phyloP scores from a whole-genome alignment of 2,888 invertebrate species.

The Lasioglossum morio region DNA sequence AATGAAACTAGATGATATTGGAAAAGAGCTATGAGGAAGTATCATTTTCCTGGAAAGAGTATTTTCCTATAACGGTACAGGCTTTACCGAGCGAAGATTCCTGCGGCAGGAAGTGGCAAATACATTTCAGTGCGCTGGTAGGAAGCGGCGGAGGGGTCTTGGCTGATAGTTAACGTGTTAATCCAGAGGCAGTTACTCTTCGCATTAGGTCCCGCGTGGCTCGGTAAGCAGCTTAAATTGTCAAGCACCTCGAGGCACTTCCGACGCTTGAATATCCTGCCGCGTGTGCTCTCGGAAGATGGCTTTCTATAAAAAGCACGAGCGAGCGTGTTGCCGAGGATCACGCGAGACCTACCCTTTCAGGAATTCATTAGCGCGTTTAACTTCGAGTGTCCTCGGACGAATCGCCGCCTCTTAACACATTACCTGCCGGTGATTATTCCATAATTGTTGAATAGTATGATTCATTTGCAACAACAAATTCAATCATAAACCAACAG shows the following conservation, averaged over 20 bases:
- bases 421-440: too few species aligned
- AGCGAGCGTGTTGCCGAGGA: slow-evolving; percentile 17
- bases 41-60: neutral
- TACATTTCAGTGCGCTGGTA: slow-evolving; percentile 19
- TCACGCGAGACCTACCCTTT: slow-evolving; percentile 14
- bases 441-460: too few species aligned
- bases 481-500: too few species aligned
- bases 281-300: slow-evolving; percentile 33
- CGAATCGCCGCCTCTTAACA: slow-evolving; percentile 8
- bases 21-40: neutral
- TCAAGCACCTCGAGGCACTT: slow-evolving; percentile 59
- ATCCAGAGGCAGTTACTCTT: slow-evolving; percentile 68
- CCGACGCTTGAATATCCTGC: slow-evolving; percentile 22
- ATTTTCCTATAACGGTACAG: slow-evolving; percentile 13
- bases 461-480: too few species aligned
- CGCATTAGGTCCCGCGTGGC: slow-evolving; percentile 59
- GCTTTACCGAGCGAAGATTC: slow-evolving; percentile 34
- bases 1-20: neutral
- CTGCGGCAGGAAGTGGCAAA: slow-evolving; percentile 33
- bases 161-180: slow-evolving; percentile 71
- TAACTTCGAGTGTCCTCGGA: slow-evolving; percentile 21
- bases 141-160: slow-evolving; percentile 47
- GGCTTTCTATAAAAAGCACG: slow-evolving; percentile 49
- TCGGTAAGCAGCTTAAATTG: slow-evolving; percentile 72
- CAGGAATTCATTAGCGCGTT: slow-evolving; percentile 60